Evolutionary conservation across 2,113 vertebrate species (phyloP).

Genomic region (Coryphaenoides rupestris): DNA sequence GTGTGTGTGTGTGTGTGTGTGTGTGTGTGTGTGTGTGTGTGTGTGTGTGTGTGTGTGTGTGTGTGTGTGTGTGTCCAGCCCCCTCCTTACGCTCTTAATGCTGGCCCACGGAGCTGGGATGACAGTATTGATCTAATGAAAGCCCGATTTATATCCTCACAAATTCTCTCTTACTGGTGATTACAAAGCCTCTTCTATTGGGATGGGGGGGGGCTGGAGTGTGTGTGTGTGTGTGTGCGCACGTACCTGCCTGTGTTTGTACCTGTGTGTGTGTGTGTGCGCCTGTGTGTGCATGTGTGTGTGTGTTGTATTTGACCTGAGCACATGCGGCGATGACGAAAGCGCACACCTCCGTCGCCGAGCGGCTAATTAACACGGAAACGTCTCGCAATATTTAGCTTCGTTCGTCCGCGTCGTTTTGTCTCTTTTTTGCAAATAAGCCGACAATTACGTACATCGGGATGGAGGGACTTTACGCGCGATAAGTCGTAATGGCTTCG

Average conservation of each 20-base stretch:
- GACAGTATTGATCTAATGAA: conserved; percentile 62
- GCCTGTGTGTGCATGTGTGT: too few species aligned
- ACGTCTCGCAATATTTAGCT: not conserved
- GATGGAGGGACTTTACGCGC: not conserved
- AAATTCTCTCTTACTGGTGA: conserved; percentile 57
- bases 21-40: too few species aligned
- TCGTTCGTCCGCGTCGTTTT: not conserved
- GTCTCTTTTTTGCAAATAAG: not conserved
- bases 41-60: too few species aligned
- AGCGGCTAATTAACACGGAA: not conserved
- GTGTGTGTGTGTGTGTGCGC: not conserved
- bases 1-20: too few species aligned
- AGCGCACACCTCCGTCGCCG: too few species aligned
- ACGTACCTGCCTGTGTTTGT: too few species aligned
- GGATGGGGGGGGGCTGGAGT: not conserved
- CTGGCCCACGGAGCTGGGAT: conserved; percentile 45
- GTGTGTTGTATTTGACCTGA: not conserved
- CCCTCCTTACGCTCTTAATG: conserved; percentile 53
- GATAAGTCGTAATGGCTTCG: not conserved
- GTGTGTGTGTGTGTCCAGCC: conserved; percentile 51
- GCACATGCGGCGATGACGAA: too few species aligned
- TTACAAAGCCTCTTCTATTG: conserved; percentile 45
- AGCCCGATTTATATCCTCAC: conserved; percentile 62
- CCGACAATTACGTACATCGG: not conserved
- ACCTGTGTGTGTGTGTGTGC: too few species aligned